Evolutionary conservation across 2,797 vertebrate species (phyloP).

Genomic region (Myotis vivesi): DNA sequence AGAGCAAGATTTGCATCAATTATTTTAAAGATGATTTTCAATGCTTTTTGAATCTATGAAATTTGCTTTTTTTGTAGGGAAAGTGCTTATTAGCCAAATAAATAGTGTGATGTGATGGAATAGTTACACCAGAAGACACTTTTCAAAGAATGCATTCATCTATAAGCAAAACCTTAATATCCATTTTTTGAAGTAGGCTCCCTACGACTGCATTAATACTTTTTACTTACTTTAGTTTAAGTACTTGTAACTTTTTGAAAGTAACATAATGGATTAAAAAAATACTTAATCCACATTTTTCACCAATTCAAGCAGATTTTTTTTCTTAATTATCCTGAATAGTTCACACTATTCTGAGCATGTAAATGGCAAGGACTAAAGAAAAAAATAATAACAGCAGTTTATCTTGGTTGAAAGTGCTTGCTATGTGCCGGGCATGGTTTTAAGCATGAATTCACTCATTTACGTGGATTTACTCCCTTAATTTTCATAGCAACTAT

Average conservation of each 20-base stretch:
- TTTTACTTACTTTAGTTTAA: conserved; percentile 36
- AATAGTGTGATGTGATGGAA: not conserved
- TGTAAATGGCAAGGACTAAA: not conserved
- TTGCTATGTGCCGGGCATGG: not conserved
- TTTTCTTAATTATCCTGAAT: conserved; percentile 32
- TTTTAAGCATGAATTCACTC: conserved; percentile 17
- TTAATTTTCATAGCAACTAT: not conserved
- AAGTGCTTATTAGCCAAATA: conserved; percentile 4
- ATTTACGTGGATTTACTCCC: not conserved
- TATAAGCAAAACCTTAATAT: conserved; percentile 1
- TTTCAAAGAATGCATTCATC: conserved; percentile 19
- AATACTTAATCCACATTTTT: not conserved
- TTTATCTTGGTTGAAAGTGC: not conserved
- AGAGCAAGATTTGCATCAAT: conserved; percentile 14
- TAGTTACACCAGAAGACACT: not conserved
- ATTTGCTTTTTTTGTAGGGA: not conserved
- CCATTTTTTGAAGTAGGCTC: conserved; percentile 11
- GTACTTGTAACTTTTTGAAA: conserved; percentile 23
- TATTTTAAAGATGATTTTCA: conserved; percentile 38
- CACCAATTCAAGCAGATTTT: not conserved
- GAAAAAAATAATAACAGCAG: not conserved
- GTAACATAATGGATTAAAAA: not conserved
- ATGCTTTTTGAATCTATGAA: not conserved
- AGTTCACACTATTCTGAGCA: conserved; percentile 12
- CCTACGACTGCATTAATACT: not conserved